A percentile compares a stretch with the other conserved stretches of the same genome.
phyloP scores from a whole-genome alignment of 2,797 vertebrate genomes.

The Gorsachius magnificus region DNA sequence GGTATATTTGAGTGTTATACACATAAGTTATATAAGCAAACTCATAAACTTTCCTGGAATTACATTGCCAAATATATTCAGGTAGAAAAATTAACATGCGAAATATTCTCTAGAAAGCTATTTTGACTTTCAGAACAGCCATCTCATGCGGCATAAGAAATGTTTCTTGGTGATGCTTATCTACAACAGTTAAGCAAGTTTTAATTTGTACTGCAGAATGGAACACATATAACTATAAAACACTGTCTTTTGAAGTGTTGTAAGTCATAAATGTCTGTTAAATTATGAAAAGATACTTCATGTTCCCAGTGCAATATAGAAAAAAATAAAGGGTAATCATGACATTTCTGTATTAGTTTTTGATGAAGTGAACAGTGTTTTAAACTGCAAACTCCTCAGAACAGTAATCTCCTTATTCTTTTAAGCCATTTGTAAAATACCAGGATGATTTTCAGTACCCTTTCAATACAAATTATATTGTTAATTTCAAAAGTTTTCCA shows the following conservation, averaged over 20 bases:
- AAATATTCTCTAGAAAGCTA: slow-evolving; percentile 48
- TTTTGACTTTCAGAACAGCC: slow-evolving; percentile 63
- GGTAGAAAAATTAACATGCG: slow-evolving; percentile 36
- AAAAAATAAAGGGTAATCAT: slow-evolving; percentile 15
- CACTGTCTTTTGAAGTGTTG: slow-evolving; percentile 41
- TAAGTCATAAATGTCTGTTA: slow-evolving; percentile 32
- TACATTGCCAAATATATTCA: slow-evolving; percentile 38
- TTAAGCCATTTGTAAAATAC: background rate
- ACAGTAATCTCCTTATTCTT: background rate
- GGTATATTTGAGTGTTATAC: background rate
- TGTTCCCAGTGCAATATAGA: background rate
- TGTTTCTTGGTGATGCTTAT: slow-evolving; percentile 47
- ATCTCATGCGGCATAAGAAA: slow-evolving; percentile 46
- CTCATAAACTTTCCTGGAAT: slow-evolving; percentile 19
- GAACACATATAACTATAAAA: slow-evolving; percentile 38
- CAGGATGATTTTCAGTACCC: background rate
- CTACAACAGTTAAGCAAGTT: slow-evolving; percentile 45
- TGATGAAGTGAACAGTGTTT: slow-evolving; percentile 37
- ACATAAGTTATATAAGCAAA: slow-evolving; percentile 25
- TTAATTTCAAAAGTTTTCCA: background rate
- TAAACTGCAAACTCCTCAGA: background rate
- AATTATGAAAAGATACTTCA: slow-evolving; percentile 47
- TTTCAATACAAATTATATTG: background rate
- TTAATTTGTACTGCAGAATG: slow-evolving; percentile 50
- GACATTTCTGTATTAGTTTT: slow-evolving; percentile 38